Conservation (phyloP, 1,140 invertebrate species). For the Hylyphantes graminicola region DNA sequence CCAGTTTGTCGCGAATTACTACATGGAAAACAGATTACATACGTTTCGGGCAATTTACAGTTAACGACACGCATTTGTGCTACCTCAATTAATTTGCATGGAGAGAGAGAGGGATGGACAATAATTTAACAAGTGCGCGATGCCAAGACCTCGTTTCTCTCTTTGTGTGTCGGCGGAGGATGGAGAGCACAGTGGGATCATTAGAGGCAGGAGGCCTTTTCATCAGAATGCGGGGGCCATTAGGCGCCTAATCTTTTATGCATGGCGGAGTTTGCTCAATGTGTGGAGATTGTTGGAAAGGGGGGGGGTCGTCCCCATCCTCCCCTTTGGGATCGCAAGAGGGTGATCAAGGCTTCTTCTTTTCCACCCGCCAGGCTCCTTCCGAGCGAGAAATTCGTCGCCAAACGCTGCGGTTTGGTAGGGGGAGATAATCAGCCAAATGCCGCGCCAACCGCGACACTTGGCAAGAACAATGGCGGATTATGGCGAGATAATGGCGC, state of each 20-base stretch:
- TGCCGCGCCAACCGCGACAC: slow-evolving; percentile 33
- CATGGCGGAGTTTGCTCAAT: slow-evolving; percentile 52
- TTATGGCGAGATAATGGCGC: no score
- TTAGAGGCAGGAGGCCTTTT: slow-evolving; percentile 56
- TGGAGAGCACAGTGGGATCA: slow-evolving; percentile 55
- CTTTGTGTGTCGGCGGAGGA: slow-evolving; percentile 35
- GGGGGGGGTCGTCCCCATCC: neutral
- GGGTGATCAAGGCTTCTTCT: neutral
- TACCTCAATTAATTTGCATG: slow-evolving; percentile 60
- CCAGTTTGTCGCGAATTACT: slow-evolving; percentile 60
- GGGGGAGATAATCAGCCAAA: slow-evolving; percentile 12
- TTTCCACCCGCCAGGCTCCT: neutral
- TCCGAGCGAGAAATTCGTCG: slow-evolving; percentile 48
- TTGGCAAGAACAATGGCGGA: slow-evolving; percentile 34
- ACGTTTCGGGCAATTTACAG: slow-evolving; percentile 60
- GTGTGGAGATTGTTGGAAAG: slow-evolving; percentile 49
- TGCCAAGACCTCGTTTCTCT: slow-evolving; percentile 33
- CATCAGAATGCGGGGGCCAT: slow-evolving; percentile 54
- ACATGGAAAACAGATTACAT: slow-evolving; percentile 60
- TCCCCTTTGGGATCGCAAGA: neutral
- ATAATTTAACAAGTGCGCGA: slow-evolving; percentile 57
- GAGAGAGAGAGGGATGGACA: slow-evolving; percentile 36
- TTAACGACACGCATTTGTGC: slow-evolving; percentile 60
- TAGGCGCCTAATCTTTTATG: slow-evolving; percentile 60
- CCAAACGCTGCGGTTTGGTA: slow-evolving; percentile 50